Conservation (phyloP, 2,797 vertebrate genomes). For the Sebastiscus tertius region DNA sequence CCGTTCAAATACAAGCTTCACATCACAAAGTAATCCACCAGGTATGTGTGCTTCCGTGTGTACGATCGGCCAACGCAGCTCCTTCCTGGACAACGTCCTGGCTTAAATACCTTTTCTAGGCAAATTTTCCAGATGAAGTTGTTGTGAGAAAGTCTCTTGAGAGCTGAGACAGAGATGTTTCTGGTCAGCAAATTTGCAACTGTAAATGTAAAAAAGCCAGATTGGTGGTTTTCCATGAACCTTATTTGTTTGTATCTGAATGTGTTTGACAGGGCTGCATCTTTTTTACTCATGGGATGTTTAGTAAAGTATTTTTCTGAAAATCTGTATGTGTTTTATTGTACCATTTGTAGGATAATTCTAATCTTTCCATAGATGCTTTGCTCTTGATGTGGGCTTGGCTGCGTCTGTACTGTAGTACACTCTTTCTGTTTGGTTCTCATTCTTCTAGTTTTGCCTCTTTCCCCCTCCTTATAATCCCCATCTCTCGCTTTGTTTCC, state of each 20-base stretch:
- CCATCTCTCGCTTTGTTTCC: constrained; percentile 42
- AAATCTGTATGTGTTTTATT: constrained; percentile 4
- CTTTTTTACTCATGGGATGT: neutral
- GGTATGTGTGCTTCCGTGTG: neutral
- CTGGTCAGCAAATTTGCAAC: neutral
- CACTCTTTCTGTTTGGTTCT: constrained; percentile 30
- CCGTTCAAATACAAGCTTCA: neutral
- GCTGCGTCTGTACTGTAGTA: constrained; percentile 22
- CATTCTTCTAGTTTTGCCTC: constrained; percentile 22
- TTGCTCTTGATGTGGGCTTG: constrained; percentile 28
- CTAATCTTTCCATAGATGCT: constrained; percentile 20
- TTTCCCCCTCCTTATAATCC: constrained; percentile 19
- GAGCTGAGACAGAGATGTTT: neutral
- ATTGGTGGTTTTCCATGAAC: neutral
- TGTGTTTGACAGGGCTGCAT: neutral
- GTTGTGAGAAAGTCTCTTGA: neutral
- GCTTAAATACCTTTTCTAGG: neutral
- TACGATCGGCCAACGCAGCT: neutral
- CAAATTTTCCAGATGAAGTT: neutral
- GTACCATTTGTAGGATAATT: neutral
- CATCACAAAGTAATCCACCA: neutral
- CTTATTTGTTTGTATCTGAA: neutral
- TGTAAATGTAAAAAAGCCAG: neutral
- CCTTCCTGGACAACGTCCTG: neutral
- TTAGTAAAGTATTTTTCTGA: neutral